phyloP scores from a whole-genome alignment of 2,888 invertebrate species.

The Iphiclides podalirius region DNA sequence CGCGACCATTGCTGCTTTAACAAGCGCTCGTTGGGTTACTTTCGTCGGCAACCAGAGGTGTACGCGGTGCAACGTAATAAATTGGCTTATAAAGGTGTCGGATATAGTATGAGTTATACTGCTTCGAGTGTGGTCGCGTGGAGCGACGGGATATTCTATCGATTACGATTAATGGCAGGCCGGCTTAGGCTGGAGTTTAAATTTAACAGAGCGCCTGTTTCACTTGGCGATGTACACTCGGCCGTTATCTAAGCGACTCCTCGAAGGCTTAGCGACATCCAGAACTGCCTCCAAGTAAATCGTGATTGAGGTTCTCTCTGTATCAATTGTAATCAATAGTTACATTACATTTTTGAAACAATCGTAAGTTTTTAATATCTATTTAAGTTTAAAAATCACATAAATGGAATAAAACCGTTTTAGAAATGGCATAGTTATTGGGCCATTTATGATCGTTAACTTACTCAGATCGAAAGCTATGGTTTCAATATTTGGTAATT shows the following conservation, averaged over 20 bases:
- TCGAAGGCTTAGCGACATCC: neutral
- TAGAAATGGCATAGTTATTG: too few relatives aligned
- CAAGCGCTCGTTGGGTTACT: neutral
- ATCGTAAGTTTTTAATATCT: too few relatives aligned
- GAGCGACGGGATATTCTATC: conserved; percentile 21
- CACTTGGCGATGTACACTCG: conserved; percentile 12
- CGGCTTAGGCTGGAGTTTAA: conserved; percentile 15
- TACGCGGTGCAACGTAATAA: conserved; percentile 14
- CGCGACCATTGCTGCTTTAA: conserved; percentile 15
- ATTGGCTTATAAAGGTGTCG: conserved; percentile 23
- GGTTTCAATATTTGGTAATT: too few relatives aligned
- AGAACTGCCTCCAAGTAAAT: too few relatives aligned
- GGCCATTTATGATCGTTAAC: too few relatives aligned
- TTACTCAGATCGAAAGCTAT: too few relatives aligned
- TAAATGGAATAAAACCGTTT: neutral
- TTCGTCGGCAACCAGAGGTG: conserved; percentile 5
- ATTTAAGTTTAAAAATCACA: neutral
- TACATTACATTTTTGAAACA: too few relatives aligned
- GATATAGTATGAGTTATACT: conserved; percentile 21
- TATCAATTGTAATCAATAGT: too few relatives aligned
- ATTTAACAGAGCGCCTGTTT: conserved; percentile 16
- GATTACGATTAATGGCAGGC: conserved; percentile 22
- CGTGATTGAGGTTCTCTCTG: too few relatives aligned
- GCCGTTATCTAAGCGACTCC: conserved; percentile 2
- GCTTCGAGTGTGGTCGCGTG: conserved; percentile 23